Base-by-base conservation (phyloP, 2,888 invertebrate genomes). In the Tinea semifulvella region DNA sequence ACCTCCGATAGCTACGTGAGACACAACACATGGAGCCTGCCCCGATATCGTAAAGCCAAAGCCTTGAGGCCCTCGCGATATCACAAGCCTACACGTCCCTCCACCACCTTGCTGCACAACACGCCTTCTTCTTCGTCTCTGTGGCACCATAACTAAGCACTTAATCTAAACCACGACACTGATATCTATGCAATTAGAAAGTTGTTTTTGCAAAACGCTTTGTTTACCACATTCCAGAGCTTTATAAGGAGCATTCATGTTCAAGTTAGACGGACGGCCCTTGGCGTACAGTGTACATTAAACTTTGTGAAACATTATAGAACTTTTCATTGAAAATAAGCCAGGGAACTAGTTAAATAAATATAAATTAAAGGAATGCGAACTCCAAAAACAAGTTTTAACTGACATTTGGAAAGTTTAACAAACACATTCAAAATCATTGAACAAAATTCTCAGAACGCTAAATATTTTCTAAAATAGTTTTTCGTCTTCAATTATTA, bases 31-130 rank as follows among this genome's bases (percentile, higher is more conserved):
- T 0, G 98, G 97, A 61, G 95, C 91, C 67, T 98, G 96, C 2
- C 97, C 97, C 1, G 96, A 96, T 61, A 98, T 96, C 16, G 97
- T 98, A 65, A 98, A 98, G n/a, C 98, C 97, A 65, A 95, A 98
- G 2, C 96, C 95, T 50, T 91, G 92, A 48, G 87, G 85, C 2
- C 96, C 95, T 50, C 96, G 84, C 6, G 88, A 85, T 31, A 97
- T 89, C 58, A 96, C 93, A 45, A 96, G 91, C 22, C 90, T 89
- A 51, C 92, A 85, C 50, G 92, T 88, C 26, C 91, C 88, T 47
- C 68, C 70, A 51, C 75, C 63, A 13, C 65, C 63, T 47, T 75
- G 25, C n/a, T 19, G 54, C 39, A 65, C 72, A 35, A 70, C 72
- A 35, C 79, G 62, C 36, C 79, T 70, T 49, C 79, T 68, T 60